Evolutionary conservation across 64 coral and sea anemone species (phyloP), one percentile per base, ranked within the genome.

Genomic region (Montipora efflorescens): DNA sequence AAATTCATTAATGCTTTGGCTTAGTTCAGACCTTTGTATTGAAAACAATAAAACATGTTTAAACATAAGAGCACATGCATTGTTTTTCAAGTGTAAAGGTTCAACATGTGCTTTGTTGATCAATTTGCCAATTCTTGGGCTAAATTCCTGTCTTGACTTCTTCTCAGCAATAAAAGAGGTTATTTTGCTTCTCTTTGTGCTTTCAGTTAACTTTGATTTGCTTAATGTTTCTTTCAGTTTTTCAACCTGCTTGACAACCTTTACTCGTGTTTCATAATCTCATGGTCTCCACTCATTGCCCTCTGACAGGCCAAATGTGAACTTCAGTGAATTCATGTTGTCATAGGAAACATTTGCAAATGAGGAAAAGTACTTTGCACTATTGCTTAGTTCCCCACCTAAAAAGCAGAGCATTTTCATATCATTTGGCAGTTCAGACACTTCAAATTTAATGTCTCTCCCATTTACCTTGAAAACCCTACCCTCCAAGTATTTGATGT

Each of bases 401-500:
- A 92, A 76, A 53, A 92, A 92, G 48, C 80, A 86, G 8, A 84
- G 48, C 90, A 92, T 92, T 61, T 92, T 92, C 79, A 85, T 92
- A 36, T 92, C 59, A 92, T 92, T 92, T 87, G 91, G 83, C 44
- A 93, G 66, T 74, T 91, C 90, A 47, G 90, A 83, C 18, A 75
- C 1, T 53, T 14, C 59, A 87, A 66, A 87, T 8, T 79, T 68
- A 68, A 14, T 14, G 78, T 8, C 57, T 71, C 18, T 80, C 25
- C 53, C 88, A 80, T 68, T 88, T 62, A 93, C 46, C 28, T 76
- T 76, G 55, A 79, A 93, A 47, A 62, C 87, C 67, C n/a, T 93
- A 28, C 53, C 48, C 83, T 93, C 92, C 6, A 87, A 59, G 45
- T 88, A 80, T 23, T 78, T 47, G 46, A 73, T 81, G 47, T 88